These are phyloP conservation scores for Paraescarpia echinospica DNA, from an alignment of 1,140 invertebrate species.

Conservation along the genomic window DNA sequence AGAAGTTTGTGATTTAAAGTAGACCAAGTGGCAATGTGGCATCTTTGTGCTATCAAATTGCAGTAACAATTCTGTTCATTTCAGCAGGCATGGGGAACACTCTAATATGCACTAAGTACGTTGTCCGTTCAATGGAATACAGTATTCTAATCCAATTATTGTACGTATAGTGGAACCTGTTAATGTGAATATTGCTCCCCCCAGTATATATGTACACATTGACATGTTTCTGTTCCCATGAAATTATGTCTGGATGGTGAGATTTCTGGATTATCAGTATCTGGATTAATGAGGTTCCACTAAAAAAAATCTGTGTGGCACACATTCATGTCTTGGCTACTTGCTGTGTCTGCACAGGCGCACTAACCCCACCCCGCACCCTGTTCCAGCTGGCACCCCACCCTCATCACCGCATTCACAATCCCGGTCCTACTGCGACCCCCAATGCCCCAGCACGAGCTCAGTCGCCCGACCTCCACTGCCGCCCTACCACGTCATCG, in stretches of 20 bases:
- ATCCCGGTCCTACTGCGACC: slow-evolving; percentile 29
- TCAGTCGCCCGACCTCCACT: slow-evolving; percentile 39
- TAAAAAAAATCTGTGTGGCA: no score
- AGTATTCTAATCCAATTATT: no score
- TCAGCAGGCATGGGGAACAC: not conserved
- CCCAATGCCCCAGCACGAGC: slow-evolving; percentile 1
- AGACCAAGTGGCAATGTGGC: no score
- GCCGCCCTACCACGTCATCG: slow-evolving; percentile 52
- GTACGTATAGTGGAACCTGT: no score
- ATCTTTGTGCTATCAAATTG: not conserved
- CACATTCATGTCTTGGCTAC: not conserved
- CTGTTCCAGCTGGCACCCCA: not conserved
- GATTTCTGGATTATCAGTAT: no score
- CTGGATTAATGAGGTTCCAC: no score
- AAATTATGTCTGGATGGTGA: no score
- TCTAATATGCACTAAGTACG: not conserved
- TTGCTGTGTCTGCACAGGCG: not conserved
- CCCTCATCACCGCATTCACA: not conserved
- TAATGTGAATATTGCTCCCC: no score
- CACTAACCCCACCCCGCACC: not conserved
- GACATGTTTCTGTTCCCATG: no score
- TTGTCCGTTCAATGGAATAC: not conserved
- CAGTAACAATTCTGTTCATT: no score
- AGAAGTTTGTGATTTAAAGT: no score
- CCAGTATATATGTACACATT: no score